Conservation (phyloP, 2,113 vertebrate species). For the Ochotona princeps region DNA sequence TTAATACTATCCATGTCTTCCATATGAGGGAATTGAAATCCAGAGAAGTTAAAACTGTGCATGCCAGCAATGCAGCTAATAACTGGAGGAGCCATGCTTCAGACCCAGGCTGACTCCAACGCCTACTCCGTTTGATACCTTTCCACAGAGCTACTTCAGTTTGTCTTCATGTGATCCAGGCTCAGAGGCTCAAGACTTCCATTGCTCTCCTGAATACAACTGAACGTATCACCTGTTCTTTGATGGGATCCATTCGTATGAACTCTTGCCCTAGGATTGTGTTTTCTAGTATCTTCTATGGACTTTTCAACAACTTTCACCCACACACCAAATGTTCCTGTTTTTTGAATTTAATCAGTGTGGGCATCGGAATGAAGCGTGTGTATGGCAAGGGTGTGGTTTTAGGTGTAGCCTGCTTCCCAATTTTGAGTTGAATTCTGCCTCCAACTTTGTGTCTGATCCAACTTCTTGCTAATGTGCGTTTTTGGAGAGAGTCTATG, state of each 20-base stretch:
- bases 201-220: not conserved
- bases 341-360: not conserved
- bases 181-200: not conserved
- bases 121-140: not conserved
- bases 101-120: not conserved
- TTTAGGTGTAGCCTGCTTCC: too few species aligned
- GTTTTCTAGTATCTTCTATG: not conserved
- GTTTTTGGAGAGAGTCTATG: too few species aligned
- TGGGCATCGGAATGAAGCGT: not conserved
- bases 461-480: too few species aligned
- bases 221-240: not conserved
- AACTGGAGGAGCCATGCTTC: not conserved
- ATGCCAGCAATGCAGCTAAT: not conserved
- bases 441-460: too few species aligned
- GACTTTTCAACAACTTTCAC: constrained; percentile 20
- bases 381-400: not conserved
- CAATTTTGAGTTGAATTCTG: too few species aligned
- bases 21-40: not conserved
- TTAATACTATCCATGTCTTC: not conserved
- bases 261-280: not conserved
- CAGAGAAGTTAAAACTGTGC: not conserved
- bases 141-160: accelerated
- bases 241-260: not conserved
- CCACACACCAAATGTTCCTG: not conserved
- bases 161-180: not conserved